A percentile compares a stretch with the other conserved stretches of the same genome.
These are phyloP conservation scores for Salvelinus fontinalis DNA, from an alignment of 2,113 vertebrate genomes.

Conservation along the genomic window DNA sequence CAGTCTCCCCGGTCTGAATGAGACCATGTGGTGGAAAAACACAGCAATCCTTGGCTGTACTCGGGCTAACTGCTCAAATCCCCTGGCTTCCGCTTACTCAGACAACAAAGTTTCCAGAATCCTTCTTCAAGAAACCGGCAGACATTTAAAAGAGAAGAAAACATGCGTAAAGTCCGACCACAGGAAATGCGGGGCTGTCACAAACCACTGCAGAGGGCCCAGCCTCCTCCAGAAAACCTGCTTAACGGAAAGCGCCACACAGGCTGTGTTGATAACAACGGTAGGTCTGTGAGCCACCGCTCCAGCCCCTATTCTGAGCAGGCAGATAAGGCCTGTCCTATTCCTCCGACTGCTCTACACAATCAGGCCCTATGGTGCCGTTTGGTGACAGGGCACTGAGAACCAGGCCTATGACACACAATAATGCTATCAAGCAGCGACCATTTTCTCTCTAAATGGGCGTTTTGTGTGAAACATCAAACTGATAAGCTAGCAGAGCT, in stretches of 20 bases:
- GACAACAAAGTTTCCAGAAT: background rate
- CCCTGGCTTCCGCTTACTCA: background rate
- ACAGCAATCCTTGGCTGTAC: background rate
- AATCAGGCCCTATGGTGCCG: conserved; percentile 21
- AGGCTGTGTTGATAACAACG: conserved; percentile 47
- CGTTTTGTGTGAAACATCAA: background rate
- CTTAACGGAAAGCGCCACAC: conserved; percentile 27
- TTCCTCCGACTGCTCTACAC: conserved; percentile 35
- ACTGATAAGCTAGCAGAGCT: conserved; percentile 10
- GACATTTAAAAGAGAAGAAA: background rate
- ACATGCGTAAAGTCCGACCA: background rate
- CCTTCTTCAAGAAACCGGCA: background rate
- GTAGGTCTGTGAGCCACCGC: conserved; percentile 25
- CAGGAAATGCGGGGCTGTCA: background rate
- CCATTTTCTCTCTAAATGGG: background rate
- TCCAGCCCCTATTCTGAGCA: conserved; percentile 53
- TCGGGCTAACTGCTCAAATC: conserved; percentile 4
- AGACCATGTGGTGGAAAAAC: conserved; percentile 17
- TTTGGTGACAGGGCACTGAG: conserved; percentile 12
- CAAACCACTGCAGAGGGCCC: background rate
- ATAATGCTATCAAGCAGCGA: background rate
- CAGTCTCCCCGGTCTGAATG: background rate
- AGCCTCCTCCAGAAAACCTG: conserved; percentile 25
- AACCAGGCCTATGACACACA: background rate
- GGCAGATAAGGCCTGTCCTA: conserved; percentile 38